Percentiles rank a stretch among this genome's conserved stretches.
phyloP scores from a whole-genome alignment of 2,888 invertebrate genomes.

The Meghimatium bilineatum region DNA sequence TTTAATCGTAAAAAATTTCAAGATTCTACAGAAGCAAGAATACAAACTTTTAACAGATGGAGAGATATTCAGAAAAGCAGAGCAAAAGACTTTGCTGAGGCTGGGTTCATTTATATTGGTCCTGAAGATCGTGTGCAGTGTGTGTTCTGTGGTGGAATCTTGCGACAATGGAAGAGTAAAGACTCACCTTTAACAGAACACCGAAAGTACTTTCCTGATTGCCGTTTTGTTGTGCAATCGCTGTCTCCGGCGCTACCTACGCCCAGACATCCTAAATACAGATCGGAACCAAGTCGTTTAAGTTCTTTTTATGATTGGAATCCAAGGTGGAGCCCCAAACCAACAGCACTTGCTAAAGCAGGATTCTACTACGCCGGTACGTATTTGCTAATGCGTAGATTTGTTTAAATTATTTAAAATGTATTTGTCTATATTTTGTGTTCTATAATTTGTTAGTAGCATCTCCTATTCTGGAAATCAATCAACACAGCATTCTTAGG shows the following conservation, averaged over 20 bases:
- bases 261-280: constrained; percentile 64
- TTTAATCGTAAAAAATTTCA: constrained; percentile 9
- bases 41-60: constrained; percentile 29
- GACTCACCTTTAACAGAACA: constrained; percentile 96
- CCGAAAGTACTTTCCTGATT: constrained; percentile 91
- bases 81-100: constrained; percentile 83
- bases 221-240: constrained; percentile 82
- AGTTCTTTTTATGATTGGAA: constrained; percentile 83
- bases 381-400: neutral
- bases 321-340: constrained; percentile 86
- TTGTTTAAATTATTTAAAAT: no score
- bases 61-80: neutral
- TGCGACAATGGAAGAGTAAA: constrained; percentile 92
- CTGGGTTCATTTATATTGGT: constrained; percentile 89
- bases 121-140: constrained; percentile 92
- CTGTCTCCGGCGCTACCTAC: neutral
- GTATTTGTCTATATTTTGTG: no score
- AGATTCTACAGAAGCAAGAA: constrained; percentile 38
- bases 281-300: constrained; percentile 61
- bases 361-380: constrained; percentile 93
- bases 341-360: constrained; percentile 88
- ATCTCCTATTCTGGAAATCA: no score
- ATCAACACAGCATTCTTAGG: no score
- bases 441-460: no score
- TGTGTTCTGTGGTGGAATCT: constrained; percentile 93